Evolutionary conservation across 2,888 invertebrate genomes (phyloP).

Genomic region (Emmelina monodactyla): DNA sequence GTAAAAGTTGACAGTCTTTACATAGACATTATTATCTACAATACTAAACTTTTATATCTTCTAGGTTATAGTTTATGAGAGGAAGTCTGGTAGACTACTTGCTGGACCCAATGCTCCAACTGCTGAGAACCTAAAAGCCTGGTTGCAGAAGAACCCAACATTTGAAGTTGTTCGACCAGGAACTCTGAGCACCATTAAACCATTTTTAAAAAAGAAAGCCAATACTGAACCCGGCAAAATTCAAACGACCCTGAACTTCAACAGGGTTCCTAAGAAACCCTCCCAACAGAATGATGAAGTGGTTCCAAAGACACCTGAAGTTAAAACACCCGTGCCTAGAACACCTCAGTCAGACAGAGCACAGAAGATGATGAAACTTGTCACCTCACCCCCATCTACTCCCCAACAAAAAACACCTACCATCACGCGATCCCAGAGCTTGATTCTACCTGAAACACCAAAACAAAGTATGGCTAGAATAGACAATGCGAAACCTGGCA

Average conservation of each 20-base stretch:
- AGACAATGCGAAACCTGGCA: slow-evolving; percentile 6
- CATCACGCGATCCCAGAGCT: slow-evolving; percentile 13
- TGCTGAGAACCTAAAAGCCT: slow-evolving; percentile 78
- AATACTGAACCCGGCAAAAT: slow-evolving; percentile 34
- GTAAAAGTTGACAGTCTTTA: background rate
- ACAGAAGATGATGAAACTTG: slow-evolving; percentile 24
- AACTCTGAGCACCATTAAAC: slow-evolving; percentile 54
- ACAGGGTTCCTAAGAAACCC: slow-evolving; percentile 39
- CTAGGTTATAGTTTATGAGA: slow-evolving; percentile 84
- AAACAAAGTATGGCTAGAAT: slow-evolving; percentile 21
- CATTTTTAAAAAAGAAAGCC: slow-evolving; percentile 36
- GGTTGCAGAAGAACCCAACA: slow-evolving; percentile 87
- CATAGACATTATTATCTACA: background rate
- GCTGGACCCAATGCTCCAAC: slow-evolving; percentile 86
- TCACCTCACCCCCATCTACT: background rate
- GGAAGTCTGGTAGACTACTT: slow-evolving; percentile 76
- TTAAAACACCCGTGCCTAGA: slow-evolving; percentile 27
- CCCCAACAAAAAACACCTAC: slow-evolving; percentile 27
- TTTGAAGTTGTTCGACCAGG: slow-evolving; percentile 82
- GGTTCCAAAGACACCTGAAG: slow-evolving; percentile 23
- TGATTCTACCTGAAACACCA: slow-evolving; percentile 28
- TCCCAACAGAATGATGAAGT: slow-evolving; percentile 22
- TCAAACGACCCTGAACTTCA: slow-evolving; percentile 59
- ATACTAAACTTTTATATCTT: slow-evolving; percentile 14
- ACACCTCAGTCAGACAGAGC: slow-evolving; percentile 24